Base-by-base conservation (phyloP, 2,797 vertebrate genomes). In the Brotula barbata region DNA sequence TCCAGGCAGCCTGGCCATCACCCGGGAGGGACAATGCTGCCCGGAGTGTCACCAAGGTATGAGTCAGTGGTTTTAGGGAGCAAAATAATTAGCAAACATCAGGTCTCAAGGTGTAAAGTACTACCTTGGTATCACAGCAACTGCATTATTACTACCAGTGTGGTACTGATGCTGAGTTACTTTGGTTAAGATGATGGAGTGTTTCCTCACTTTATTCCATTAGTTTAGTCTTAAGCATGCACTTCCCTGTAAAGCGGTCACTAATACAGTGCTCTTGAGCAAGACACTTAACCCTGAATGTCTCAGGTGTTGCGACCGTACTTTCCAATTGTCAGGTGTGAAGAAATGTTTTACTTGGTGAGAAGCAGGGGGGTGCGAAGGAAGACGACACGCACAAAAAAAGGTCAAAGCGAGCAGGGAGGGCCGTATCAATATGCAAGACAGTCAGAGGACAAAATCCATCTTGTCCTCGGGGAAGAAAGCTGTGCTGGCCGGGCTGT, bases 11-110 rank as follows among this genome's bases (percentile, higher is more conserved):
- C 79, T 94, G 57, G 68, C 91, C 1, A 31, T 86, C 4, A 25
- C 59, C 21, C 75, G 36, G 2, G 58, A 85, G 17, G 93, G 89
- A 1, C 74, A 41, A 2, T 98, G 96, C 88, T 98, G 96, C 62
- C 92, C 92, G 0, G 80, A 80, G 25, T 98, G 96, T 77, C 82
- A 75, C n/a, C 82, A 90, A 89, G 95, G 96, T 98, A 73, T 31
- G 68, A 33, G 6, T 48, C 7, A 15, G 4, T 39, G 37, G 2
- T 15, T 39, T 15, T 14, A 39, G 15, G 13, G 2, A 39, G 37
- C 37, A 39, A n/a, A 39, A 39, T 39, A 39, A 39, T 39, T 2
- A 39, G 4, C 25, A 28, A 28, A 28, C 25, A 28, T 28, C 25
- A 7, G 7, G 25, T 28, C 25, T 28, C 25, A 28, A 28, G 25